Evolutionary conservation across 1,140 invertebrate genomes (phyloP).

Genomic region (Nasonia vitripennis): DNA sequence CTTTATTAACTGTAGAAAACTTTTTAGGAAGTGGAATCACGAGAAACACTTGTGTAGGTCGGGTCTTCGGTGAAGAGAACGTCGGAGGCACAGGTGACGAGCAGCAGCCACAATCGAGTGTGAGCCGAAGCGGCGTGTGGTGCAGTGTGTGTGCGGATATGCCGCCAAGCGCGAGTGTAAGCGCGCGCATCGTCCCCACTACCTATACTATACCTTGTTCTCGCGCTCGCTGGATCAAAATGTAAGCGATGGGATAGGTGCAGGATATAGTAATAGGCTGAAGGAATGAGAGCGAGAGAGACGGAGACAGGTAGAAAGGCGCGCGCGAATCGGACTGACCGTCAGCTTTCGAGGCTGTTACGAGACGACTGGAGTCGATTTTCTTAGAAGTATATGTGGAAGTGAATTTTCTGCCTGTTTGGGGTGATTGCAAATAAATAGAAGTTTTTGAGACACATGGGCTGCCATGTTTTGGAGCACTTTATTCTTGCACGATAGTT

Average conservation of each 20-base stretch:
- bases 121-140: neutral
- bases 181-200: neutral
- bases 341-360: constrained; percentile 36
- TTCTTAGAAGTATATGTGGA: neutral
- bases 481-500: too few species aligned
- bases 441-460: too few species aligned
- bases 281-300: constrained; percentile 34
- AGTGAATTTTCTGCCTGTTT: neutral
- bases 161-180: neutral
- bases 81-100: neutral
- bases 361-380: neutral
- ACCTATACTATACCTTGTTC: too few species aligned
- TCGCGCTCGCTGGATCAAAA: neutral
- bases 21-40: too few species aligned
- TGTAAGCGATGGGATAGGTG: neutral
- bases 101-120: neutral
- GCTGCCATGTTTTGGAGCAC: too few species aligned
- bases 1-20: too few species aligned
- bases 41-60: neutral
- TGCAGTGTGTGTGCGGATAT: neutral
- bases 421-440: too few species aligned
- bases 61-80: neutral
- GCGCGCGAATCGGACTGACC: constrained; percentile 38
- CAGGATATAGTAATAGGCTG: too few species aligned
- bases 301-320: neutral